These are phyloP conservation scores for Cydia splendana DNA, from an alignment of 1,140 invertebrate genomes.

Conservation along the genomic window DNA sequence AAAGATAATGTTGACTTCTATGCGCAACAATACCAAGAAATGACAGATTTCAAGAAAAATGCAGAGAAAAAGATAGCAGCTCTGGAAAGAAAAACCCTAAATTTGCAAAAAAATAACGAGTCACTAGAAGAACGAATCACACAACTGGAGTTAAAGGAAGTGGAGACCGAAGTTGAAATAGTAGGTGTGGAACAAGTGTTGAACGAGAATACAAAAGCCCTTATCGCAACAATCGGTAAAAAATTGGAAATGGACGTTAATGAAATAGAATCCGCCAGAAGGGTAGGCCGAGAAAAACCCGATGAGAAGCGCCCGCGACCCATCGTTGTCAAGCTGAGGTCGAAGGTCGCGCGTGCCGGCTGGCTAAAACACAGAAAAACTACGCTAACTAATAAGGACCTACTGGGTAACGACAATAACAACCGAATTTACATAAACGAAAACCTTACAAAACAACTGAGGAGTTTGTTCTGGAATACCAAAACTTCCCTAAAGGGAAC, in stretches of 20 bases:
- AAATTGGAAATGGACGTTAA: neutral
- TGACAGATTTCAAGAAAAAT: neutral
- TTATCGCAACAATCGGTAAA: neutral
- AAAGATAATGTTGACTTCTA: too few species aligned
- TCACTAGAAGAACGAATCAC: neutral
- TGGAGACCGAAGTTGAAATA: conserved; percentile 6
- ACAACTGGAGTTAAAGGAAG: neutral
- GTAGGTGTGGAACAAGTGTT: neutral
- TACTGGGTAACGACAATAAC: neutral
- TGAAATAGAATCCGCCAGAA: neutral
- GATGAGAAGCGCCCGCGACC: neutral
- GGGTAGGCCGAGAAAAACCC: conserved; percentile 1
- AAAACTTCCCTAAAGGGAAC: neutral
- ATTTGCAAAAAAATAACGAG: neutral
- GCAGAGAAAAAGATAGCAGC: conserved; percentile 14
- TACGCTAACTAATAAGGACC: neutral
- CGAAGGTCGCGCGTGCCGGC: neutral
- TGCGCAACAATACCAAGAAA: too few species aligned
- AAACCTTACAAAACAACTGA: neutral
- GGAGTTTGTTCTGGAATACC: neutral
- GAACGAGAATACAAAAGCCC: neutral
- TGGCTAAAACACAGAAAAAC: conserved; percentile 2
- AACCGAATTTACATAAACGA: conserved; percentile 7
- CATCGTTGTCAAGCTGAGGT: neutral
- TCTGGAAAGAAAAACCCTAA: neutral